A percentile compares a stretch with the other conserved stretches of the same genome.
These are phyloP conservation scores for Gymnoscopelus microlampas DNA, from an alignment of 2,797 vertebrate genomes.

Conservation along the genomic window DNA sequence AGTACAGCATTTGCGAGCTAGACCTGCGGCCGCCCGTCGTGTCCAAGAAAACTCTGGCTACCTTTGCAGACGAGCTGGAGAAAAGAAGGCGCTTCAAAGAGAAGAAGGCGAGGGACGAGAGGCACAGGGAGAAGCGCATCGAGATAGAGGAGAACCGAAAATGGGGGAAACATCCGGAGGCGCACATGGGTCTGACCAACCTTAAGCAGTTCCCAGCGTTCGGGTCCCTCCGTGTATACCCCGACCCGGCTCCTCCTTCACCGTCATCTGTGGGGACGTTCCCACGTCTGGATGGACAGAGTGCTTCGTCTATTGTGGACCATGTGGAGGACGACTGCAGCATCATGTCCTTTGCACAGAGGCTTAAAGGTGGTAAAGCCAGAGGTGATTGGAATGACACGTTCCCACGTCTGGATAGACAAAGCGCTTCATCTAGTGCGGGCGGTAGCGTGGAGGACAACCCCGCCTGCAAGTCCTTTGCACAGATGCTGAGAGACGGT, in stretches of 20 bases:
- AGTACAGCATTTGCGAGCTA: slow-evolving; percentile 97
- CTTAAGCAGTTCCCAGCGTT: slow-evolving; percentile 97
- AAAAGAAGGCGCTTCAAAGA: slow-evolving; percentile 93
- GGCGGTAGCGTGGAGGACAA: slow-evolving; percentile 90
- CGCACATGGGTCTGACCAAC: slow-evolving; percentile 95
- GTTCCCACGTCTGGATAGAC: slow-evolving; percentile 76
- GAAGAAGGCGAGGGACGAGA: slow-evolving; percentile 95
- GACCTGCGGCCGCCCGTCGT: slow-evolving; percentile 91
- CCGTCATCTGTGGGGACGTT: slow-evolving; percentile 40
- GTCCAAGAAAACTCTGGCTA: slow-evolving; percentile 92
- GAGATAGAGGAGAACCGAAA: slow-evolving; percentile 98
- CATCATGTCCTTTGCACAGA: no score
- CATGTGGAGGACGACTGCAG: no score
- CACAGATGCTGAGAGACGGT: slow-evolving; percentile 97
- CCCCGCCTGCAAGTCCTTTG: slow-evolving; percentile 93
- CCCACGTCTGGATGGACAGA: no score
- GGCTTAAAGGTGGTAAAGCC: no score
- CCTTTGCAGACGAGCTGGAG: slow-evolving; percentile 95
- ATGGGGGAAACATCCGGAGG: slow-evolving; percentile 96
- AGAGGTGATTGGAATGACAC: no score
- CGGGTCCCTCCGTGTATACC: slow-evolving; percentile 72
- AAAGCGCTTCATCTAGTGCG: slow-evolving; percentile 74
- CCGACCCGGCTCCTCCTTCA: slow-evolving; percentile 74
- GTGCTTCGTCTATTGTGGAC: no score
- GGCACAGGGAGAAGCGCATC: slow-evolving; percentile 92